A percentile compares a stretch with the other conserved stretches of the same genome.
Evolutionary conservation across 2,888 invertebrate species (phyloP).

Genomic region (Celastrina argiolus): DNA sequence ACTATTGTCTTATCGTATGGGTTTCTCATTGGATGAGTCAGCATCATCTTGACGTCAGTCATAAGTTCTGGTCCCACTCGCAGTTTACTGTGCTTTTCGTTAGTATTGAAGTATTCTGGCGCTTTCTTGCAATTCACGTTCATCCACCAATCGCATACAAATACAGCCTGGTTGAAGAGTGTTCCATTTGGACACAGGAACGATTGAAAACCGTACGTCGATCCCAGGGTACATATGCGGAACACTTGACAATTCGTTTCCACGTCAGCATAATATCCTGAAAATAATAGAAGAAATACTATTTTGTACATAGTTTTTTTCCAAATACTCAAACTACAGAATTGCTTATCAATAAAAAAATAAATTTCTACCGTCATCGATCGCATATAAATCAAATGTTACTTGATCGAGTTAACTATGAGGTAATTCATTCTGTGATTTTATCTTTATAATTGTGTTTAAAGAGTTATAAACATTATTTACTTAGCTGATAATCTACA

Average conservation of each 20-base stretch:
- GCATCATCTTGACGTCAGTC: constrained; percentile 77
- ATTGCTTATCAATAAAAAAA: too few species aligned
- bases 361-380: too few species aligned
- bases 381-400: too few species aligned
- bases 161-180: constrained; percentile 81
- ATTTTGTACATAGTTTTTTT: too few species aligned
- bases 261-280: constrained; percentile 82
- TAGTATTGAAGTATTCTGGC: constrained; percentile 57
- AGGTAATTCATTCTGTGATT: neutral
- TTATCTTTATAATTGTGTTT: neutral
- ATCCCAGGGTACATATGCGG: constrained; percentile 79
- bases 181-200: constrained; percentile 84
- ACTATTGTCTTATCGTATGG: constrained; percentile 56
- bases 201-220: constrained; percentile 75
- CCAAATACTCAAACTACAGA: too few species aligned
- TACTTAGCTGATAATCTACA: neutral
- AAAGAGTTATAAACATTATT: too few species aligned
- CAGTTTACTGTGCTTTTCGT: constrained; percentile 65
- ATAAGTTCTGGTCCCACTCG: constrained; percentile 75
- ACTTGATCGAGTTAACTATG: too few species aligned
- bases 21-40: constrained; percentile 69
- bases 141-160: constrained; percentile 84
- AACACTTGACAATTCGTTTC: constrained; percentile 82
- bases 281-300: constrained; percentile 33
- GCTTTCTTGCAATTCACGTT: constrained; percentile 79